Conservation (phyloP, 1,140 invertebrate genomes). For the Wasmannia auropunctata region DNA sequence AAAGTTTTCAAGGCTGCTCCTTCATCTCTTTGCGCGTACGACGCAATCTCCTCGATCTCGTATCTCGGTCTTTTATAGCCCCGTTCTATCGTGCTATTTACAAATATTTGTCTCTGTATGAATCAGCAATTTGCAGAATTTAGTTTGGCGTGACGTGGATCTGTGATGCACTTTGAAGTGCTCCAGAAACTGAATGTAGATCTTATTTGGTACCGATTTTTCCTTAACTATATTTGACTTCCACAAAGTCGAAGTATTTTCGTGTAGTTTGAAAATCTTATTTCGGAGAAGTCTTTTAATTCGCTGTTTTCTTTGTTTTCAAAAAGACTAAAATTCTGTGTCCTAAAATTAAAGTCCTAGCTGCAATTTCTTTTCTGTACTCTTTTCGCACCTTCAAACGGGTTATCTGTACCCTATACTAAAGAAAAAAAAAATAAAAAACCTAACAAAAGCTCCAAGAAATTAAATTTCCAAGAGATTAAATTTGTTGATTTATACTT, state of each 20-base stretch:
- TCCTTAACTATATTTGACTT: constrained; percentile 2
- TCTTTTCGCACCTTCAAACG: not conserved
- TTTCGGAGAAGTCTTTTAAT: not conserved
- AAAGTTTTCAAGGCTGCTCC: constrained; percentile 52
- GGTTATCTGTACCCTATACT: not conserved
- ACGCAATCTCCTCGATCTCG: constrained; percentile 21
- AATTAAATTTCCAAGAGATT: not conserved
- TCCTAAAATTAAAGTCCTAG: not conserved
- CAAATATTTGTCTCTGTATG: constrained; percentile 45
- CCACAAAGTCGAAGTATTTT: not conserved
- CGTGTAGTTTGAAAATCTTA: not conserved
- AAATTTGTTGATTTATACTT: not conserved
- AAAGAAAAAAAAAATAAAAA: not conserved
- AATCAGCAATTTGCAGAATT: constrained; percentile 51
- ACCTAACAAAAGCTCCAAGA: not conserved
- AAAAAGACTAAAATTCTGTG: not conserved
- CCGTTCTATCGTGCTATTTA: constrained; percentile 16
- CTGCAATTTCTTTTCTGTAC: not conserved
- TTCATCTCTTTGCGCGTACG: constrained; percentile 16
- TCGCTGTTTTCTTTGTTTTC: not conserved
- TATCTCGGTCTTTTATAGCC: constrained; percentile 4
- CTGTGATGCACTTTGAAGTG: constrained; percentile 24
- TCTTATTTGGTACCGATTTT: constrained; percentile 26
- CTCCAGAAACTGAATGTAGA: constrained; percentile 2
- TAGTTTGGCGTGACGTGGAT: constrained; percentile 17